Evolutionary conservation across 1,140 invertebrate species (phyloP), one percentile per base, ranked within the genome.

Genomic region (Drosophila nigrodunni): DNA sequence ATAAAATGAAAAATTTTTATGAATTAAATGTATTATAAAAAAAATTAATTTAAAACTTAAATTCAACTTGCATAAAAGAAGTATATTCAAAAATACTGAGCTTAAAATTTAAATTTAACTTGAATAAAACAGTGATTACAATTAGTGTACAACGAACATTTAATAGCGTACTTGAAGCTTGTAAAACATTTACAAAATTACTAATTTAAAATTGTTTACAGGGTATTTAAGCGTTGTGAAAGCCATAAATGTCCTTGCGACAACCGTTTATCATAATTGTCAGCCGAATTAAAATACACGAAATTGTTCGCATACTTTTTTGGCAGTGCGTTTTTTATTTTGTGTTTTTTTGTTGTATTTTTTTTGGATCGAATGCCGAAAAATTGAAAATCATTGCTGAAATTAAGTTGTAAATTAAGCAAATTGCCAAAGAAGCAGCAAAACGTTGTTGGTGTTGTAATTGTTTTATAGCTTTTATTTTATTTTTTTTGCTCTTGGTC

Each of bases 391-490:
- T 58, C 80, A 69, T 74, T 82, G 65, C 81, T 43, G 68, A 71
- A 85, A 85, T 85, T 85, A 85, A 85, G 81, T 86, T 85, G 81
- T 85, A 85, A 85, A 78, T 85, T 85, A 78, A 85, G 47, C 66
- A 78, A 86, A 85, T 86, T 74, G 77, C 74, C 47, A 21, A 52
- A 67, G 62, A 61, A 62, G 54, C 47, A 47, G 43, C 68, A 46
- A 21, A 21, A 64, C 58, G 21, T 72, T 25, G 18, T 55, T 46
- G 21, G 47, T 58, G 15, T 44, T 54, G 30, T 49, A 41, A 43
- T 52, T 60, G 34, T 70, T 77, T 64, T 61, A 61, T n/a, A 65
- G 44, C 10, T 50, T 30, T 30, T 30, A 2, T 30, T 30, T 30
- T 6, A 4, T 6, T 30, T 30, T n/a, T 30, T 30, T 30, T 30